Evolutionary conservation across 2,888 invertebrate genomes (phyloP), one percentile per base, ranked within the genome.

Genomic region (Cynaeus angustus): DNA sequence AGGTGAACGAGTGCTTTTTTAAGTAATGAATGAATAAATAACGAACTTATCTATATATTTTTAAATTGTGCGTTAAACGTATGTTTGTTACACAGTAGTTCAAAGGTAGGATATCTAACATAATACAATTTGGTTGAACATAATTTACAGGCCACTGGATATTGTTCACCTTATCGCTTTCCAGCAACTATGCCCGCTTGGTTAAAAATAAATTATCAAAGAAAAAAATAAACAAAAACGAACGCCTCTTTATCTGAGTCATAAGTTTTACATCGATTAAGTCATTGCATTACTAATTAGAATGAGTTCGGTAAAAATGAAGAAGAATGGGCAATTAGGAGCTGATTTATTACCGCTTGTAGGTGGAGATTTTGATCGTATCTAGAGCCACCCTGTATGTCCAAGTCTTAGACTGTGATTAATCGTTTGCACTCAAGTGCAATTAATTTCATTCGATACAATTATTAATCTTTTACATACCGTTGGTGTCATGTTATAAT

Each of bases 171-270:
- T 52, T 52, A 52, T 52, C 13, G 26, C 50, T 26, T 33, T 4
- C 6, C 4, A 30, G 10, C 30, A 16, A 50, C 52, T 33, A 52
- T 26, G 28, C 30, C 52, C 30, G 52, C 6, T n/a, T 13, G 16
- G 12, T 46, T 16, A 46, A 46, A 46, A 46, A 9, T 46, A 14
- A 14, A 41, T 33, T 33, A 7, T 7, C n/a, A n/a, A 33, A 33
- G 33, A 33, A 33, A 33, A 33, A 33, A 46, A 16, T 1, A 21
- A 12, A 46, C 21, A 9, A 21, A 46, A 16, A 12, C 30, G 21
- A 59, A 46, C 59, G 59, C 59, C 59, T 46, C 59, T 33, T 59
- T 45, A 28, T 30, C 45, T 59, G 59, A 59, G 45, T 59, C 59
- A 59, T 59, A 41, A 21, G 45, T 46, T 59, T 59, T 14, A 59